These are phyloP conservation scores for Willowsia nigromaculata DNA, from an alignment of 2,888 invertebrate genomes.

Conservation along the genomic window DNA sequence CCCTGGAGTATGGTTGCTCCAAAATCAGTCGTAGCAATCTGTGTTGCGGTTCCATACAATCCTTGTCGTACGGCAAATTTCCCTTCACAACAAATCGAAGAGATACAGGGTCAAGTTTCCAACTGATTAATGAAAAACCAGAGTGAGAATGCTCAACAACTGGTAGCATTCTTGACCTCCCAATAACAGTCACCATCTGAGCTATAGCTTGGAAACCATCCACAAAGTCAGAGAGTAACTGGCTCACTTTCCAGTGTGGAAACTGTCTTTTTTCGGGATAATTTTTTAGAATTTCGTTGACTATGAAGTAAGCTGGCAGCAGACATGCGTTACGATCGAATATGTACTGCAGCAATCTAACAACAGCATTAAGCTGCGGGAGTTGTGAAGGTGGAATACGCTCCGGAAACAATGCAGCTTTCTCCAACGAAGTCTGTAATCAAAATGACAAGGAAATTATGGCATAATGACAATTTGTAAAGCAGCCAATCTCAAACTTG, in stretches of 20 bases:
- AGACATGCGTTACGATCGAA: conserved; percentile 95
- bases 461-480: not conserved
- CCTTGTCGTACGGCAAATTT: conserved; percentile 93
- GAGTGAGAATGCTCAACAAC: conserved; percentile 96
- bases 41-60: conserved; percentile 93
- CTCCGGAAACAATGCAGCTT: conserved; percentile 90
- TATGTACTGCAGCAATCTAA: conserved; percentile 91
- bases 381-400: conserved; percentile 89
- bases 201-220: conserved; percentile 96
- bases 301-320: conserved; percentile 95
- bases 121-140: conserved; percentile 93
- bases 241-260: conserved; percentile 95
- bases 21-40: conserved; percentile 92
- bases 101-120: conserved; percentile 94
- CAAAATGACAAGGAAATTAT: not conserved
- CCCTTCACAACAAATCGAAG: conserved; percentile 86
- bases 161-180: conserved; percentile 93
- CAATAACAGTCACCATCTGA: conserved; percentile 96
- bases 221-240: conserved; percentile 91
- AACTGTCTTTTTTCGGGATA: conserved; percentile 89
- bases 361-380: conserved; percentile 90
- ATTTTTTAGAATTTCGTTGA: conserved; percentile 95
- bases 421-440: conserved; percentile 90
- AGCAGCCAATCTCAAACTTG: not conserved
- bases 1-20: conserved; percentile 96